Evolutionary conservation across 2,888 invertebrate genomes (phyloP).

Genomic region (Cheiracanthium punctorium): DNA sequence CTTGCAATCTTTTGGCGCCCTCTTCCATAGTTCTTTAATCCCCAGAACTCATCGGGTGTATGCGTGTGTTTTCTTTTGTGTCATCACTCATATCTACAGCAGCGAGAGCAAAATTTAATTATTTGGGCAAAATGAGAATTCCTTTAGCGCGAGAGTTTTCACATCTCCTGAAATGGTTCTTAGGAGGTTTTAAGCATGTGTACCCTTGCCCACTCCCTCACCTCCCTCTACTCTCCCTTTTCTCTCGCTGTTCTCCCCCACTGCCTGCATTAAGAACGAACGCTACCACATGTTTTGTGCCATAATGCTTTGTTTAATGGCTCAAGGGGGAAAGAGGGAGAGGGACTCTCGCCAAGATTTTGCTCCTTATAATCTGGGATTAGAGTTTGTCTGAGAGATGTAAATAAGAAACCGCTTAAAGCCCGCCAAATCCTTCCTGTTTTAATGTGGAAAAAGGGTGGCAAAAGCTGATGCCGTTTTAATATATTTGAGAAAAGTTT

Average conservation of each 20-base stretch:
- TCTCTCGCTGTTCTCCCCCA: too few relatives aligned
- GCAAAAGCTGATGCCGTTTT: not conserved
- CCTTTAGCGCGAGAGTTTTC: not conserved
- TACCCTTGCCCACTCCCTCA: not conserved
- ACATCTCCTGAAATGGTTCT: not conserved
- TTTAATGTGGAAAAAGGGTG: not conserved
- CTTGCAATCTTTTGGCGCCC: not conserved
- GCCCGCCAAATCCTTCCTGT: not conserved
- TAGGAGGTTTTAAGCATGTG: not conserved
- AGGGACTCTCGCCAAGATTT: not conserved
- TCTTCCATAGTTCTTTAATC: not conserved
- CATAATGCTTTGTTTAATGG: not conserved
- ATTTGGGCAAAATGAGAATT: not conserved
- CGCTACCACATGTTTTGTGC: not conserved
- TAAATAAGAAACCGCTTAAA: not conserved
- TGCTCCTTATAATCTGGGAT: not conserved
- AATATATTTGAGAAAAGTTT: not conserved
- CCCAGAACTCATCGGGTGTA: not conserved
- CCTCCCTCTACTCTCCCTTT: not conserved
- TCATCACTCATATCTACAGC: not conserved
- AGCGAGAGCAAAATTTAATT: not conserved
- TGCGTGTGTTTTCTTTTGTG: not conserved
- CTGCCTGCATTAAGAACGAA: too few relatives aligned
- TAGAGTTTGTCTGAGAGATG: not conserved
- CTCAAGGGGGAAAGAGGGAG: too few relatives aligned